These are phyloP conservation scores for Aptenodytes patagonicus DNA, from an alignment of 2,113 vertebrate genomes.

Conservation along the genomic window DNA sequence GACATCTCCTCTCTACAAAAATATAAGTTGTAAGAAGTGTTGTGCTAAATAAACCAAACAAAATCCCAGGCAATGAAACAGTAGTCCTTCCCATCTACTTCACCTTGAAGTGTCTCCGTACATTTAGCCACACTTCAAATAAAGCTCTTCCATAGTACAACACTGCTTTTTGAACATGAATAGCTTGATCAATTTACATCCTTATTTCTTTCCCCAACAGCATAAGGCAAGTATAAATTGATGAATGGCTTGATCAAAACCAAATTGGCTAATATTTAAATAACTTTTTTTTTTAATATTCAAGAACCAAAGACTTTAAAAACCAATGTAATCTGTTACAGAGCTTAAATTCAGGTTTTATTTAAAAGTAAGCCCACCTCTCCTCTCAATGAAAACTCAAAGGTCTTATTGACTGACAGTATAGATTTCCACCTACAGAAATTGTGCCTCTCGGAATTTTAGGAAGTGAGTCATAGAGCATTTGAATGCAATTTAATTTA, in stretches of 20 bases:
- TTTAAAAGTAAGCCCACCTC: neutral
- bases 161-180: neutral
- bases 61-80: neutral
- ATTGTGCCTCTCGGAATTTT: neutral
- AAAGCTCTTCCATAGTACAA: neutral
- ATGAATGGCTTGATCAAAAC: neutral
- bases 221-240: neutral
- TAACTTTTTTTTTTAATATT: neutral
- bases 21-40: neutral
- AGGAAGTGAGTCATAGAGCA: neutral
- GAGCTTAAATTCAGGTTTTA: neutral
- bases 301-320: neutral
- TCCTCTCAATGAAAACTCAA: neutral
- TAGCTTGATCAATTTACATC: neutral
- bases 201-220: neutral
- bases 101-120: neutral
- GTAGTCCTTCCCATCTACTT: neutral
- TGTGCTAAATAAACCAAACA: neutral
- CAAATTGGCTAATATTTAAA: neutral
- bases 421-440: neutral
- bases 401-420: neutral
- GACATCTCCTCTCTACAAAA: constrained; percentile 87
- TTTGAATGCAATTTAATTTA: neutral
- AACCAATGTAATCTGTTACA: neutral
- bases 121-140: neutral